Evolutionary conservation across 2,113 vertebrate species (phyloP).

Genomic region (Stegostoma tigrinum): DNA sequence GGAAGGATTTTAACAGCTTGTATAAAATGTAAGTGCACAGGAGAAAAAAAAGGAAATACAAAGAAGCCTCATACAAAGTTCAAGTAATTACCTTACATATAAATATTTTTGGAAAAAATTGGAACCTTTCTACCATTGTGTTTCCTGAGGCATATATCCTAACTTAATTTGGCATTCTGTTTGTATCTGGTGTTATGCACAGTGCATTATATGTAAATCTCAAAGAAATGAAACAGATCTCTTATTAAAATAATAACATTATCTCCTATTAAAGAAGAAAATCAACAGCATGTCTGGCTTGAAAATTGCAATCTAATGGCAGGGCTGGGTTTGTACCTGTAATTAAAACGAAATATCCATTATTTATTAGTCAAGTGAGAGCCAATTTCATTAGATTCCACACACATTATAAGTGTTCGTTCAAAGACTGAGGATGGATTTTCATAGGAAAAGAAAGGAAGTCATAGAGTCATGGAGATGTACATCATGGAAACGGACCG

Average conservation of each 20-base stretch:
- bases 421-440: background rate
- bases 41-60: background rate
- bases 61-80: background rate
- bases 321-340: background rate
- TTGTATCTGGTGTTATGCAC: background rate
- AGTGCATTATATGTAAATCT: background rate
- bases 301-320: no score
- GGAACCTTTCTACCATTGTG: no score
- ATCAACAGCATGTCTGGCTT: background rate
- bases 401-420: background rate
- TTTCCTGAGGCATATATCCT: background rate
- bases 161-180: constrained; percentile 2
- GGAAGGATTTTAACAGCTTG: background rate
- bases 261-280: background rate
- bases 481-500: no score
- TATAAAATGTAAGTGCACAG: background rate
- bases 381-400: background rate
- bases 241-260: background rate
- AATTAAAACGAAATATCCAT: background rate
- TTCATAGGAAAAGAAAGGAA: no score
- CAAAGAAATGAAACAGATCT: background rate
- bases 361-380: background rate
- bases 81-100: background rate
- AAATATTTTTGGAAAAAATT: background rate
- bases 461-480: no score